Evolutionary conservation across 2,888 invertebrate genomes (phyloP).

Genomic region (Zygaena filipendulae): DNA sequence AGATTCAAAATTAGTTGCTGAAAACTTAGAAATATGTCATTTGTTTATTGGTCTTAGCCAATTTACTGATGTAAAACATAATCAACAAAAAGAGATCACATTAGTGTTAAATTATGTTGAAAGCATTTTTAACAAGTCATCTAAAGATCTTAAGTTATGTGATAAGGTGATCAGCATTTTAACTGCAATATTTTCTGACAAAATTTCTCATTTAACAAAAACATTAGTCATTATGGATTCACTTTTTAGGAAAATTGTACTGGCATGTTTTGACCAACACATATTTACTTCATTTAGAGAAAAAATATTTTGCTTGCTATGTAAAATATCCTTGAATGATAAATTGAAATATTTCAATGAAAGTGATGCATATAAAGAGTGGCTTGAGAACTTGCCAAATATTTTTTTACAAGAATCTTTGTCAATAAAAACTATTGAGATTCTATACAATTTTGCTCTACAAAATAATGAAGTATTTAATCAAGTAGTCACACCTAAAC

Average conservation of each 20-base stretch:
- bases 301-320: constrained; percentile 47
- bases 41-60: constrained; percentile 59
- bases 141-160: no score
- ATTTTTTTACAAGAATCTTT: constrained; percentile 62
- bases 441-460: constrained; percentile 68
- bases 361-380: constrained; percentile 47
- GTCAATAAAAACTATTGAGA: constrained; percentile 59
- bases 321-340: constrained; percentile 51
- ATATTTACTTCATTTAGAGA: constrained; percentile 34
- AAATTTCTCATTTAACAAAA: constrained; percentile 46
- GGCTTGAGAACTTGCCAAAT: constrained; percentile 66
- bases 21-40: constrained; percentile 47
- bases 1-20: constrained; percentile 40
- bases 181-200: constrained; percentile 37
- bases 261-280: constrained; percentile 37
- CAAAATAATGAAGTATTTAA: constrained; percentile 63
- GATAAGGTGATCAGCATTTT: constrained; percentile 39
- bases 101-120: constrained; percentile 60
- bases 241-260: constrained; percentile 44
- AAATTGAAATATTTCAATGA: constrained; percentile 42
- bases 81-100: constrained; percentile 35
- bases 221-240: constrained; percentile 33
- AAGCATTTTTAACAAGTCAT: no score
- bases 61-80: constrained; percentile 40
- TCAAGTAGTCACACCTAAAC: constrained; percentile 43